phyloP scores from a whole-genome alignment of 2,113 vertebrate genomes.

The Amphilophus citrinellus region DNA sequence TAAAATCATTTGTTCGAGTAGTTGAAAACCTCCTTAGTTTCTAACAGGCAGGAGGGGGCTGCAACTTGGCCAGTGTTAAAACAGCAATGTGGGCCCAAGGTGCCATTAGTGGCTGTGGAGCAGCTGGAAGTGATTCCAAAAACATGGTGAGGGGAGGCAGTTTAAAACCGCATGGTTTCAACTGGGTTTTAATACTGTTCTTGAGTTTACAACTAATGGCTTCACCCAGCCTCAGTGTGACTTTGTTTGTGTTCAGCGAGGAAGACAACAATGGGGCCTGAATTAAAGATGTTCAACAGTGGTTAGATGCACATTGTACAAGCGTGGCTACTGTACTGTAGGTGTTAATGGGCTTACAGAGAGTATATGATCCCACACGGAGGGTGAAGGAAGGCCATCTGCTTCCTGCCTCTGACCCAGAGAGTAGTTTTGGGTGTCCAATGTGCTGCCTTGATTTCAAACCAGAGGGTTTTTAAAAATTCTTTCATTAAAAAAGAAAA shows the following conservation, averaged over 20 bases:
- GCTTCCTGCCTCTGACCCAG: conserved; percentile 65
- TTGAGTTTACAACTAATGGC: conserved; percentile 87
- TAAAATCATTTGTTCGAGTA: conserved; percentile 79
- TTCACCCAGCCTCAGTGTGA: conserved; percentile 52
- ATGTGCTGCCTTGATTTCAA: conserved; percentile 28
- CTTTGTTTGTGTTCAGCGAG: conserved; percentile 58
- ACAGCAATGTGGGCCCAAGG: conserved; percentile 80
- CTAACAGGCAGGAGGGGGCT: conserved; percentile 61
- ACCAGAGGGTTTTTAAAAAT: neutral
- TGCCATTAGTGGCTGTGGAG: conserved; percentile 83
- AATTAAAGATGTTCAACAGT: conserved; percentile 40
- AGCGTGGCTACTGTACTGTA: conserved; percentile 59
- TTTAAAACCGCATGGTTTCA: conserved; percentile 89
- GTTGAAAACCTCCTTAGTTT: conserved; percentile 76
- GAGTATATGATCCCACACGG: conserved; percentile 68
- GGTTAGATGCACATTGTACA: conserved; percentile 23
- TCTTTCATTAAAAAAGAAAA: too few relatives aligned
- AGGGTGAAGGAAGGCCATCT: conserved; percentile 67
- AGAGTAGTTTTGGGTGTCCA: conserved; percentile 48
- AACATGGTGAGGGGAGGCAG: conserved; percentile 85
- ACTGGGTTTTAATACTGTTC: conserved; percentile 91
- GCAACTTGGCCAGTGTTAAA: conserved; percentile 78
- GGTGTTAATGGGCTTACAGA: conserved; percentile 71
- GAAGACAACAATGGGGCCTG: conserved; percentile 43
- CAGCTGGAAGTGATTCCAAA: conserved; percentile 96